Evolutionary conservation across 2,113 vertebrate genomes (phyloP), one percentile per base, ranked within the genome.

Genomic region (Oreochromis aureus): DNA sequence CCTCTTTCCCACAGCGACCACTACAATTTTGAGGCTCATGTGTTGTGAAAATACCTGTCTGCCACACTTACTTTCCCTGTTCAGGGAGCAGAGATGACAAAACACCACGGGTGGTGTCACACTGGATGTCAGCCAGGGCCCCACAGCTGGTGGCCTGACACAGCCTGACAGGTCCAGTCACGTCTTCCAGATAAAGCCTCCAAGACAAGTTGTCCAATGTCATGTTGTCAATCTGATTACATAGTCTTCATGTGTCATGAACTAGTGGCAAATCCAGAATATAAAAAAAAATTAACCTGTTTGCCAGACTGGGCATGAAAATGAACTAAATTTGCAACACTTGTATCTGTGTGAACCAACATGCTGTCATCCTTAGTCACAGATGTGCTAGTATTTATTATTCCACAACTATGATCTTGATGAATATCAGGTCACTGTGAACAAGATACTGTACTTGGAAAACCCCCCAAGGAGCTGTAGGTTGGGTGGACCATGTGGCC

Each of bases 21-120:
- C 66, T 36, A 41, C 76, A 90, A 82, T 83, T 91, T 92, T 93
- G 93, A 94, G 81, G 46, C 69, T 91, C 86, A 89, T 82, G 90
- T 93, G 86, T 89, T 93, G 93, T 89, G 92, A 92, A 92, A 89
- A 93, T 88, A 95, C 95, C 95, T 94, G 94, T 94, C 95, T 4
- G 69, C 86, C 92, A 85, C 55, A 80, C 87, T 95, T 87, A 91
- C 82, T 81, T 80, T 93, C 90, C 66, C 80, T 88, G 81, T 63
- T 87, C 51, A 89, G 89, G 81, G 85, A 93, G 73, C 86, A 80
- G 87, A 84, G 89, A 93, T 92, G 94, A 95, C 94, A 94, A 94
- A 95, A 94, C 93, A 95, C 92, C 95, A 95, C 91, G 93, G 95
- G 94, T 95, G 91, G 92, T 94, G 94, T 95, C 95, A 95, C 91